Evolutionary conservation across 2,113 vertebrate species (phyloP), one percentile per base, ranked within the genome.

Genomic region (Bambusicola thoracicus): DNA sequence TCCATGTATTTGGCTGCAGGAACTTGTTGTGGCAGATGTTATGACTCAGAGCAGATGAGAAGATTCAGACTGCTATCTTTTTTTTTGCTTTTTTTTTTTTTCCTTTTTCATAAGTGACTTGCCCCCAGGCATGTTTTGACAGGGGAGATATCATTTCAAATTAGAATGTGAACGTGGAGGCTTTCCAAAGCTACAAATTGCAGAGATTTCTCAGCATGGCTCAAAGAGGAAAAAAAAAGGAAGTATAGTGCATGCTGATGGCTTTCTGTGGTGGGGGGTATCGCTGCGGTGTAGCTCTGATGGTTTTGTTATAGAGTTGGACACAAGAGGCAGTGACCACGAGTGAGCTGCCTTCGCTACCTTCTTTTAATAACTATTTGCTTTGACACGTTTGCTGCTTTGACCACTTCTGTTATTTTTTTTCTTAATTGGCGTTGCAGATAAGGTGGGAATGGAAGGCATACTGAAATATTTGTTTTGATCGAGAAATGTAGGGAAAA

Each of bases 91-190:
- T 16, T 16, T 13, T 61, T 49, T 17, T 15, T 38, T 17, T 11
- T 40, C 36, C n/a, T 78, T 13, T 21, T 49, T 19, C 61, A 18
- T 65, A 82, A 96, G 49, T 70, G 66, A 48, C 79, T 92, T 94
- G 67, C 82, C 90, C 56, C 10, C 61, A 93, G 92, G 92, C 90
- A 53, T 74, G 66, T 90, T 95, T 93, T 95, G 94, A 93, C 92
- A 95, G 68, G 85, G 78, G 94, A 40, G 88, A 85, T 49, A 66
- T 91, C 7, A 86, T 95, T 96, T 80, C 73, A 86, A 92, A 93
- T 95, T 88, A 91, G 36, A 91, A 88, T 66, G 77, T 83, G 90
- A 93, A 72, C 40, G 70, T 63, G 89, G 63, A 95, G 62, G 46
- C 43, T 85, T 93, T 88, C 85, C 85, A 93, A 58, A 88, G 67